Evolutionary conservation across 2,113 vertebrate species (phyloP).

Genomic region (Phoxinus phoxinus): DNA sequence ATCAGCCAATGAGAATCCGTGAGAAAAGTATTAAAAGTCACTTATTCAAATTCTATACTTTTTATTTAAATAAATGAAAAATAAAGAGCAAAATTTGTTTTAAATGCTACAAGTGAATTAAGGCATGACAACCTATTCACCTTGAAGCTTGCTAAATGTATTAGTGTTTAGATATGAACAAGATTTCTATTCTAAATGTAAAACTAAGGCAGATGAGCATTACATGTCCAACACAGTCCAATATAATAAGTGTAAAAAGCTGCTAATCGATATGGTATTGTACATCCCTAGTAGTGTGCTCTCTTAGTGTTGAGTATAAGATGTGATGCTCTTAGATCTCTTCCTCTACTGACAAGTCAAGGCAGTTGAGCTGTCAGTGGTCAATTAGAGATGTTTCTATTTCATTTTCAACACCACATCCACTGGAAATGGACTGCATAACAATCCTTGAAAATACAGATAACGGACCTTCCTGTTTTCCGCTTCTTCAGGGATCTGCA

Average conservation of each 20-base stretch:
- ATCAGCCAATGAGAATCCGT: background rate
- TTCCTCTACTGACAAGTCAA: slow-evolving; percentile 7
- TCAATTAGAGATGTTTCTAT: slow-evolving; percentile 32
- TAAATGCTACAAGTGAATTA: background rate
- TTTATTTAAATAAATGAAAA: background rate
- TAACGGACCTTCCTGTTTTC: slow-evolving; percentile 42
- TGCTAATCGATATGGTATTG: background rate
- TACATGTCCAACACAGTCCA: background rate
- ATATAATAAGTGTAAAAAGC: background rate
- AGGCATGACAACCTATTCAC: too few relatives aligned
- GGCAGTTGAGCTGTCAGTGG: slow-evolving; percentile 1
- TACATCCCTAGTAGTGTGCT: background rate
- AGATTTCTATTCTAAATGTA: background rate
- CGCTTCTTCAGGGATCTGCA: background rate
- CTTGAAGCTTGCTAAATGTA: background rate
- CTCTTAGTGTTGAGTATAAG: background rate
- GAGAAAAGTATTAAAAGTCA: background rate
- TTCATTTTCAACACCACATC: slow-evolving; percentile 9
- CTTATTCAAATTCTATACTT: background rate
- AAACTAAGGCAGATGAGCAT: background rate
- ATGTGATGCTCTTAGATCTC: background rate
- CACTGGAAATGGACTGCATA: slow-evolving; percentile 36
- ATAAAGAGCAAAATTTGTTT: background rate
- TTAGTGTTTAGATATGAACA: background rate
- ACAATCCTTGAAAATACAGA: slow-evolving; percentile 27